Evolutionary conservation across 2,888 invertebrate genomes (phyloP).

Genomic region (Epirrhoe alternata): DNA sequence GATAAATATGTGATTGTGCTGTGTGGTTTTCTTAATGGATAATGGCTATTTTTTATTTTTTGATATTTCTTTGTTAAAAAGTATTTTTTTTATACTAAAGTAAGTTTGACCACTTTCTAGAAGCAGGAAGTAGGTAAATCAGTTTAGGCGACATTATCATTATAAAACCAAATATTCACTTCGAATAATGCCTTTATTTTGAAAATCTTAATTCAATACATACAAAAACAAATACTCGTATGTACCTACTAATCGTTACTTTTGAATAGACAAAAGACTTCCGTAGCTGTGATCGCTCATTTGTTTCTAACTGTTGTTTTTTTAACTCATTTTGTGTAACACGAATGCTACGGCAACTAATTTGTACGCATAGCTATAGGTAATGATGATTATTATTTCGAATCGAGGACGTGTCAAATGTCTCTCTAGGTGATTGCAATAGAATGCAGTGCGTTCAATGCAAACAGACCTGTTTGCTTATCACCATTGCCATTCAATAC

Average conservation of each 20-base stretch:
- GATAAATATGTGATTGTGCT: background rate
- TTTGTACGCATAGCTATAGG: constrained; percentile 50
- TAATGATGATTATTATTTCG: constrained; percentile 74
- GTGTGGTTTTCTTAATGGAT: background rate
- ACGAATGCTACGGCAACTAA: background rate
- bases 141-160: no score
- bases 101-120: no score
- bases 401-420: constrained; percentile 78
- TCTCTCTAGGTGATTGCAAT: constrained; percentile 75
- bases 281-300: background rate
- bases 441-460: constrained; percentile 78
- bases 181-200: no score
- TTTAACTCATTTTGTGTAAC: background rate
- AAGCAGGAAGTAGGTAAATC: no score
- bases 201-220: background rate
- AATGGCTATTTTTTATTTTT: background rate
- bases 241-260: background rate
- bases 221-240: background rate
- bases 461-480: constrained; percentile 74
- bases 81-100: no score
- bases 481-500: constrained; percentile 56
- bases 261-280: background rate
- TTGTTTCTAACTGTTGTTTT: background rate
- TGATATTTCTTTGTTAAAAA: background rate
- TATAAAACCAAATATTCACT: no score